Percentiles rank a stretch among this genome's conserved stretches.
Conservation (phyloP, 1,140 invertebrate genomes). For the Lutraria rhynchaena region DNA sequence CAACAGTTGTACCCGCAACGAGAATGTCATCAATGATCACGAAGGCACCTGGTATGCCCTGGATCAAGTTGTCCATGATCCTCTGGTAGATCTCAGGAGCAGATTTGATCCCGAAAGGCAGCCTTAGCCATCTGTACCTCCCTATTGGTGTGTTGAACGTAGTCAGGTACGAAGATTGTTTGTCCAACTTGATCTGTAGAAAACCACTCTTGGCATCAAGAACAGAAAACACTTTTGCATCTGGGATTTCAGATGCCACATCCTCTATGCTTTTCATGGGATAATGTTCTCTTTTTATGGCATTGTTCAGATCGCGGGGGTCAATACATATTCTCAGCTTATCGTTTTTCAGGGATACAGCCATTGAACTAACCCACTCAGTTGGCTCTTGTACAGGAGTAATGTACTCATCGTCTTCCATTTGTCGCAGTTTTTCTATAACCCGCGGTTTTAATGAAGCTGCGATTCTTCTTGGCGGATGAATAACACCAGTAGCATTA, state of each 20-base stretch:
- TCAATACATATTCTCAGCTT: conserved; percentile 64
- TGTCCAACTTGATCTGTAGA: conserved; percentile 57
- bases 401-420: conserved; percentile 59
- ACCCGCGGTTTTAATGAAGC: conserved; percentile 33
- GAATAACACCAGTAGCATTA: conserved; percentile 43
- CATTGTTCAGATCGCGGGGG: conserved; percentile 63
- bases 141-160: conserved; percentile 59
- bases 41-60: conserved; percentile 59
- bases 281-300: conserved; percentile 53
- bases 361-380: conserved; percentile 63
- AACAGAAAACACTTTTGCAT: conserved; percentile 54
- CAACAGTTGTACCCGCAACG: conserved; percentile 41
- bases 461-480: conserved; percentile 41
- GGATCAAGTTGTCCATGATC: conserved; percentile 78
- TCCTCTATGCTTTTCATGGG: conserved; percentile 57
- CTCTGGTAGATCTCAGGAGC: conserved; percentile 81
- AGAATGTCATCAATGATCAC: conserved; percentile 80
- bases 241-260: conserved; percentile 27
- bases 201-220: conserved; percentile 53
- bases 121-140: conserved; percentile 59
- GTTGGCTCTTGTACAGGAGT: conserved; percentile 60
- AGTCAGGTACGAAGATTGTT: conserved; percentile 22
- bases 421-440: conserved; percentile 49
- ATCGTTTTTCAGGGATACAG: conserved; percentile 47
- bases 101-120: conserved; percentile 61